phyloP scores from a whole-genome alignment of 92 coral and sea anemone genomes.

The Isaurus tuberculatus region DNA sequence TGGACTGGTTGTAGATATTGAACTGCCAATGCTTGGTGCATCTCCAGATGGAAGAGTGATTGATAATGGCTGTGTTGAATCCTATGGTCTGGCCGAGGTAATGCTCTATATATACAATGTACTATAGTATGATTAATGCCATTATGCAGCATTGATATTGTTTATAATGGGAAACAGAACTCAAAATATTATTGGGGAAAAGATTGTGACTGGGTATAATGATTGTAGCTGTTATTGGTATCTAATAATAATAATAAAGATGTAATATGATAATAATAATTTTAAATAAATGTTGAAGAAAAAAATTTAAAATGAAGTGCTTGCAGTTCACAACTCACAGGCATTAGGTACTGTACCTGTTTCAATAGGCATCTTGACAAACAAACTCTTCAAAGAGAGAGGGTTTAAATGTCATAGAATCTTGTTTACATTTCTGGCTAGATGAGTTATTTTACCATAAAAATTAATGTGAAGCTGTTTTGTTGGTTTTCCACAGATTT shows the following conservation, averaged over 20 bases:
- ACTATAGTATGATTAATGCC: not conserved
- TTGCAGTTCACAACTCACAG: not conserved
- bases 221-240: not conserved
- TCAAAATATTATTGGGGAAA: not conserved
- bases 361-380: not conserved
- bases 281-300: not conserved
- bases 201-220: not conserved
- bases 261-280: not conserved
- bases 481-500: not conserved
- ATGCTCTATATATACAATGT: not conserved
- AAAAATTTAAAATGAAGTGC: not conserved
- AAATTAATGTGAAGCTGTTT: not conserved
- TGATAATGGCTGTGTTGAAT: constrained; percentile 65
- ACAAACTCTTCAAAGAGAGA: not conserved
- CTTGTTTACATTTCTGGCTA: not conserved
- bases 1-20: constrained; percentile 65
- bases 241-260: not conserved
- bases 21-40: constrained; percentile 64
- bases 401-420: not conserved
- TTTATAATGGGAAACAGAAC: not conserved
- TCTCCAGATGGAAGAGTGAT: constrained; percentile 79
- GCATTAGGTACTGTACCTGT: not conserved
- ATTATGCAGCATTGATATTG: not conserved
- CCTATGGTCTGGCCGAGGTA: constrained; percentile 72
- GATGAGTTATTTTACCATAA: not conserved